These are phyloP conservation scores for Marronus borbonicus DNA, from an alignment of 2,888 invertebrate genomes.

Conservation along the genomic window DNA sequence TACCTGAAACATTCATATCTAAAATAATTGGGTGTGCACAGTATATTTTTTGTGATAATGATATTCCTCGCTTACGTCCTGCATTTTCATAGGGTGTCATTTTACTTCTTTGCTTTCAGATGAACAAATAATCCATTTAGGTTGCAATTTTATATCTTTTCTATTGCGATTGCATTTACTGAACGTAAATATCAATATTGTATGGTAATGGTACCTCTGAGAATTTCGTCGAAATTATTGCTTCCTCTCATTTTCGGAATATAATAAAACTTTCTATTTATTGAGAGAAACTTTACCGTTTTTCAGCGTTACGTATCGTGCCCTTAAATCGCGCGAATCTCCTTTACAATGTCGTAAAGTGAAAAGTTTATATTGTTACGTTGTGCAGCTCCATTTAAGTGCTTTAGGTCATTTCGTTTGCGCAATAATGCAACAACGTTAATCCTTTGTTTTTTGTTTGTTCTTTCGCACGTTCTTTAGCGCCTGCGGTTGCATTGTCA, in stretches of 20 bases:
- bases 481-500: no score
- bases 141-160: background rate
- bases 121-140: no score
- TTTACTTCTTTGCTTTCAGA: no score
- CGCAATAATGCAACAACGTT: background rate
- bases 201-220: slow-evolving; percentile 16
- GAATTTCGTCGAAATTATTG: slow-evolving; percentile 22
- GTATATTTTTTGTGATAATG: no score
- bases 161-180: slow-evolving; percentile 7
- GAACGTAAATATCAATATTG: slow-evolving; percentile 29
- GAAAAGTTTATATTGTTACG: slow-evolving; percentile 42
- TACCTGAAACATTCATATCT: no score
- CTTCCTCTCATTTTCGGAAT: slow-evolving; percentile 18
- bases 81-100: no score
- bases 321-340: slow-evolving; percentile 29
- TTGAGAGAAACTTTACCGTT: slow-evolving; percentile 30
- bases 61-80: no score
- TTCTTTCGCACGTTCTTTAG: no score
- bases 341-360: slow-evolving; percentile 42
- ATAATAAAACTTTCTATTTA: slow-evolving; percentile 45
- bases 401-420: slow-evolving; percentile 9
- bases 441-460: no score
- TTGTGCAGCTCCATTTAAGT: slow-evolving; percentile 32
- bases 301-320: slow-evolving; percentile 32
- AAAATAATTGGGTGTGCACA: no score